Evolutionary conservation across 2,888 invertebrate genomes (phyloP).

Genomic region (Heliconius aoede): DNA sequence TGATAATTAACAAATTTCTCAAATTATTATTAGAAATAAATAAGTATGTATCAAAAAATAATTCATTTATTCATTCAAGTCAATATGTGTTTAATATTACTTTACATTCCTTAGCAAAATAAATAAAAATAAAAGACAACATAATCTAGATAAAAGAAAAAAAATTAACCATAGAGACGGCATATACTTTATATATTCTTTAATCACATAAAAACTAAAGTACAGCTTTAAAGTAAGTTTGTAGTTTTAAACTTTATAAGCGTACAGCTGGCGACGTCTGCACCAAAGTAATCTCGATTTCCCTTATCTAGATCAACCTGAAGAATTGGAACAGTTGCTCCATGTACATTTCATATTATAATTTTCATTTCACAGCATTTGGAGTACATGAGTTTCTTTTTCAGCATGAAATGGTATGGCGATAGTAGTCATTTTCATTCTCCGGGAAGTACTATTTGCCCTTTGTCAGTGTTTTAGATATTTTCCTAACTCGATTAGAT

Average conservation of each 20-base stretch:
- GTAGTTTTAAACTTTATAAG: constrained; percentile 22
- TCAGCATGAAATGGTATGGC: too few relatives aligned
- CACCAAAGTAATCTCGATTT: constrained; percentile 26
- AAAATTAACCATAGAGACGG: background rate
- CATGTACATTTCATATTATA: constrained; percentile 1
- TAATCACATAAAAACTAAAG: constrained; percentile 15
- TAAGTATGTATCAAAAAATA: background rate
- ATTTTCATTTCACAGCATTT: background rate
- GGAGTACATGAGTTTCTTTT: too few relatives aligned
- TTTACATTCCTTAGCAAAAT: background rate
- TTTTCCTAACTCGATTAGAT: too few relatives aligned
- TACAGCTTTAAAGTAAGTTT: constrained; percentile 15
- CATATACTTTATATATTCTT: background rate
- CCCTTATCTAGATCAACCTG: constrained; percentile 25
- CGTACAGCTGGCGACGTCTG: constrained; percentile 23
- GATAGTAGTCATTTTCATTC: too few relatives aligned
- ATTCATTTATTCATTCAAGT: background rate
- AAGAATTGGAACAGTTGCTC: constrained; percentile 20
- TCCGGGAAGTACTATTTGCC: too few relatives aligned
- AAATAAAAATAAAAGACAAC: background rate
- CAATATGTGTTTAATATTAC: background rate
- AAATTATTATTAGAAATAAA: too few relatives aligned
- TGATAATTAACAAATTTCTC: too few relatives aligned
- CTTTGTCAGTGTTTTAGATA: too few relatives aligned
- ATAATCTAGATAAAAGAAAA: background rate